These are phyloP conservation scores for Propithecus deckenii DNA, from an alignment of 2,797 vertebrate genomes.

Conservation along the genomic window DNA sequence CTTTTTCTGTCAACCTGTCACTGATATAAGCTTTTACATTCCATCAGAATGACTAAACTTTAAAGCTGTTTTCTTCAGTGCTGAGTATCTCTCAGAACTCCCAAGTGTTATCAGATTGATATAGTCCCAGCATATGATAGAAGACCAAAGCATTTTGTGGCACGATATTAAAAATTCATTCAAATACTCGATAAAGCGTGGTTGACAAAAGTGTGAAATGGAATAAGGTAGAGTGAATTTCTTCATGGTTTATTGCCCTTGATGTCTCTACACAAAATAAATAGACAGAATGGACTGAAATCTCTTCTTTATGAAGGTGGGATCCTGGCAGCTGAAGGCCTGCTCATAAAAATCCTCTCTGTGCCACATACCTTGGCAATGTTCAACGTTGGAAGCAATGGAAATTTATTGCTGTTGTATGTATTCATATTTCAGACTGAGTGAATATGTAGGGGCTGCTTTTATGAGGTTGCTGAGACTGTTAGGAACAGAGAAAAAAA, in stretches of 20 bases:
- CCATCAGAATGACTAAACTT: conserved; percentile 90
- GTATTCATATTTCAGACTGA: conserved; percentile 73
- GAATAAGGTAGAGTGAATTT: conserved; percentile 85
- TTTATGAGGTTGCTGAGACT: conserved; percentile 78
- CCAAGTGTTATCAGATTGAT: conserved; percentile 89
- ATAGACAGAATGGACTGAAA: conserved; percentile 86
- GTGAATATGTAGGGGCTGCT: conserved; percentile 76
- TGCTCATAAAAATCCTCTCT: conserved; percentile 83
- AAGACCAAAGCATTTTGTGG: conserved; percentile 87
- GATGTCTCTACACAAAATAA: conserved; percentile 87
- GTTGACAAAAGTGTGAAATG: conserved; percentile 86
- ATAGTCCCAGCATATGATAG: conserved; percentile 85
- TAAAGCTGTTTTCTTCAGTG: conserved; percentile 87
- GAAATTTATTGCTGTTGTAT: conserved; percentile 79
- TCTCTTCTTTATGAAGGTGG: conserved; percentile 85
- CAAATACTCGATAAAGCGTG: conserved; percentile 85
- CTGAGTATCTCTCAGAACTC: conserved; percentile 87
- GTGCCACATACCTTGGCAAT: conserved; percentile 78
- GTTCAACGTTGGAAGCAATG: conserved; percentile 70
- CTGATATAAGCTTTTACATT: conserved; percentile 89
- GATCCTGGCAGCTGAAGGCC: conserved; percentile 84
- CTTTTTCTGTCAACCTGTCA: conserved; percentile 93
- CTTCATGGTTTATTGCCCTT: conserved; percentile 87
- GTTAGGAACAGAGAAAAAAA: conserved; percentile 74
- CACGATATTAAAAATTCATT: conserved; percentile 88